Base-by-base conservation (phyloP, 2,797 vertebrate genomes). In the Gymnoscopelus braueri region DNA sequence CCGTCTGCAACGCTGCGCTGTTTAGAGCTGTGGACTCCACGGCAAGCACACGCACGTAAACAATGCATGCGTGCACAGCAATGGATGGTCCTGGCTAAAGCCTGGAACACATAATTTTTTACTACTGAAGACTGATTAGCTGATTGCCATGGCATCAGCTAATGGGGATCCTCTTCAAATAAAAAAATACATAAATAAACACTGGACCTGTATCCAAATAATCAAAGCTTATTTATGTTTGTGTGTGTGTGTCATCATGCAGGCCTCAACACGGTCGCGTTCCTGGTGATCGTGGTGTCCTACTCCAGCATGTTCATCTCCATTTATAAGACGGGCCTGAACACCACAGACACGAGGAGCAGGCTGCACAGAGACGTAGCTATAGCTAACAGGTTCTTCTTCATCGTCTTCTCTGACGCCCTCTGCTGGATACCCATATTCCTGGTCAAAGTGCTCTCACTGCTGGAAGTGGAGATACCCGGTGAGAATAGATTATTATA, bases 361-460 rank as follows among this genome's bases (percentile, higher is more conserved):
- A 81, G 90, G 15, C 87, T 94, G 57, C 82, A 88, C 84, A 91
- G 78, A 71, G 94, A 95, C 3, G 91, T 92, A 59, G 91, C 90
- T 0, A 79, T 95, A 67, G 92, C 92, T 74, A 95, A 91, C 66
- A 70, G 71, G 15, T 95, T 95, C 82, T 96, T 96, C 86, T 94
- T 95, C 82, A 95, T 93, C 3, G 94, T 95, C 89, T 94, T 96
- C 93, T 96, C 95, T 88, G 94, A 96, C 65, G 95, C 95, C 93
- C 96, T 96, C 94, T 96, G 95, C 93, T 98, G 97, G 96, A 96
- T 96, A 69, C 85, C 85, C 8, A 93, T 94, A 79, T 96, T 96
- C 87, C 69, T 95, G 44, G 88, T 93, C 75, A 94, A 96, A 88
- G 80, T 92, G n/a, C 88, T 95, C 26, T 93, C 92, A 2, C 90